Evolutionary conservation across 2,113 vertebrate species (phyloP), one percentile per base, ranked within the genome.

Genomic region (Paralichthys olivaceus): DNA sequence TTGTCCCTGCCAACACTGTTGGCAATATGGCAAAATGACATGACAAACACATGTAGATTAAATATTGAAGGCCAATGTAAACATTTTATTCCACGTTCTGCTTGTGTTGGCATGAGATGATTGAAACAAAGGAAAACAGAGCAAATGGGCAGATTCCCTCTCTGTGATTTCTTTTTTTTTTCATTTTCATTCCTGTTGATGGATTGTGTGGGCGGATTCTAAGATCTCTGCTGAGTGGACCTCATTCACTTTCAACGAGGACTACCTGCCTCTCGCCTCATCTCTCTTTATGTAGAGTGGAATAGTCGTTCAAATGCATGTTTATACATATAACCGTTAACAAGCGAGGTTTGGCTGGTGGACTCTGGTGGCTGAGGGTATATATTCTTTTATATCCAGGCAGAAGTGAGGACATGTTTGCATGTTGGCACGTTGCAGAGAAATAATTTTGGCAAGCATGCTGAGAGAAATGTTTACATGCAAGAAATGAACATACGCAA

Each of bases 221-320:
- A 70, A 85, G 89, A 84, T 81, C 86, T 82, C 79, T 68, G 45
- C 45, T 0, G 74, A 87, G 84, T 84, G 85, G 86, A 89, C 86
- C 81, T 85, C 89, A 59, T 85, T 84, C 80, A 76, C 88, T 87
- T 75, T 91, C 77, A 64, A 13, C 40, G 75, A 84, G 85, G 79
- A 89, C 86, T 84, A 89, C 78, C 75, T 75, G 59, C 74, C 81
- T 60, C 66, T 85, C 45, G 0, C 45, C 15, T 5, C 45, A 5
- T 19, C 43, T 17, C 68, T 77, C 51, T 75, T 63, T 66, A 0
- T 11, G 72, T 59, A 54, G 40, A 89, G 85, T 63, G 70, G 61
- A 80, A 47, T 20, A 43, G 49, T 60, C 64, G 78, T 79, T 90
- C 58, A 69, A 69, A 69, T 55, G 56, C 77, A 65, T 3, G 40